These are phyloP conservation scores for Apotomis turbidana DNA, from an alignment of 2,888 invertebrate species.

Conservation along the genomic window DNA sequence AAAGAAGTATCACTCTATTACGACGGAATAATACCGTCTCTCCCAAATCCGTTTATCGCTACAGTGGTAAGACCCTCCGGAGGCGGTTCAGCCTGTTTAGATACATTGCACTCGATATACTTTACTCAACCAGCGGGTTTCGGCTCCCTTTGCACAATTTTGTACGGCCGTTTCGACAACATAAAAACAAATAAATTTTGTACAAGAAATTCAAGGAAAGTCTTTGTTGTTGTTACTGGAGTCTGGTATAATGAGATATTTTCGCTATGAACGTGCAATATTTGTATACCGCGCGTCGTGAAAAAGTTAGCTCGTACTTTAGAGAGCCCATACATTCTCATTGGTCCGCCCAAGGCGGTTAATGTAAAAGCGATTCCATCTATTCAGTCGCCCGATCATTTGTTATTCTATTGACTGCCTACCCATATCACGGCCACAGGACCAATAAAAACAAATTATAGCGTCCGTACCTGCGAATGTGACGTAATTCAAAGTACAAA, in stretches of 20 bases:
- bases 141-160: slow-evolving; percentile 54
- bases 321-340: not conserved
- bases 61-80: slow-evolving; percentile 64
- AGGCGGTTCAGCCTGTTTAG: slow-evolving; percentile 62
- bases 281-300: not conserved
- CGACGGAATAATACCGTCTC: slow-evolving; percentile 67
- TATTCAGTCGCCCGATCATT: slow-evolving; percentile 12
- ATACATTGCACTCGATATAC: slow-evolving; percentile 69
- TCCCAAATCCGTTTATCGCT: slow-evolving; percentile 77
- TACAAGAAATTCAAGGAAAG: slow-evolving; percentile 49
- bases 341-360: slow-evolving; percentile 12
- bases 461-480: slow-evolving; percentile 12
- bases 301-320: slow-evolving; percentile 18
- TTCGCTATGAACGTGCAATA: slow-evolving; percentile 1
- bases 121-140: slow-evolving; percentile 57
- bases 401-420: slow-evolving; percentile 21
- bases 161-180: slow-evolving; percentile 50
- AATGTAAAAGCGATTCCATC: slow-evolving; percentile 27
- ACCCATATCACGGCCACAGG: slow-evolving; percentile 21
- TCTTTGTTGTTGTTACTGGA: slow-evolving; percentile 15
- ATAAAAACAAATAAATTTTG: slow-evolving; percentile 55
- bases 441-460: slow-evolving; percentile 30
- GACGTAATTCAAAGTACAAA: slow-evolving; percentile 27
- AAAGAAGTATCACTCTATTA: slow-evolving; percentile 76
- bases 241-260: slow-evolving; percentile 20